phyloP scores from a whole-genome alignment of 2,113 vertebrate species.

The Tragelaphus imberbis region DNA sequence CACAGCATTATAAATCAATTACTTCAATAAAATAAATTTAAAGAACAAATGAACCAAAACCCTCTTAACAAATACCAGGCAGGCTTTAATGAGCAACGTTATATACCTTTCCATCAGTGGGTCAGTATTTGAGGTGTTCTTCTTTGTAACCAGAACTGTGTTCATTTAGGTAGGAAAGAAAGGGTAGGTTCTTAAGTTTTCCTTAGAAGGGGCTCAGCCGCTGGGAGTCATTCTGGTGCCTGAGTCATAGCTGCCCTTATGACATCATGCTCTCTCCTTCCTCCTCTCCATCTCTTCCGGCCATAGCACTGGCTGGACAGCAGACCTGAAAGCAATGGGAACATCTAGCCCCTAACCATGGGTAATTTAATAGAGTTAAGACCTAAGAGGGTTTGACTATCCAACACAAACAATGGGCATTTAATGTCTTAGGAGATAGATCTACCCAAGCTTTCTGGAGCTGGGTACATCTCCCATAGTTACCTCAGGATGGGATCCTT shows the following conservation, averaged over 20 bases:
- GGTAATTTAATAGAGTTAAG: conserved; percentile 12
- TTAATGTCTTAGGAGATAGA: neutral
- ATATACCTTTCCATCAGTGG: neutral
- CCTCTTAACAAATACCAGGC: neutral
- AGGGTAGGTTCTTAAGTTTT: neutral
- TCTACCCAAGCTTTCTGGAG: neutral
- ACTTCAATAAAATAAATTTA: neutral
- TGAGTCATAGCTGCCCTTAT: conserved; percentile 44
- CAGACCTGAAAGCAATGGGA: conserved; percentile 39
- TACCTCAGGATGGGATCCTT: neutral
- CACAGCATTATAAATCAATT: neutral
- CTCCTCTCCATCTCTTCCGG: neutral
- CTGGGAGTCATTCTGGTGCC: neutral
- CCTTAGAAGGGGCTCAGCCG: neutral
- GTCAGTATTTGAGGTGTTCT: neutral
- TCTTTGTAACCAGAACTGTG: neutral
- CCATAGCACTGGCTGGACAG: neutral
- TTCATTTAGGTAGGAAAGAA: neutral
- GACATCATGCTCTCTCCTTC: conserved; percentile 11
- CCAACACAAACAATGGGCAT: neutral
- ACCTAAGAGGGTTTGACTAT: neutral
- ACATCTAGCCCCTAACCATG: conserved; percentile 39
- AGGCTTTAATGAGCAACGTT: neutral
- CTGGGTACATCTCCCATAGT: neutral
- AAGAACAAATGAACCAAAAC: neutral